These are phyloP conservation scores for Gonioctena quinquepunctata DNA, from an alignment of 1,140 invertebrate genomes.

Conservation along the genomic window DNA sequence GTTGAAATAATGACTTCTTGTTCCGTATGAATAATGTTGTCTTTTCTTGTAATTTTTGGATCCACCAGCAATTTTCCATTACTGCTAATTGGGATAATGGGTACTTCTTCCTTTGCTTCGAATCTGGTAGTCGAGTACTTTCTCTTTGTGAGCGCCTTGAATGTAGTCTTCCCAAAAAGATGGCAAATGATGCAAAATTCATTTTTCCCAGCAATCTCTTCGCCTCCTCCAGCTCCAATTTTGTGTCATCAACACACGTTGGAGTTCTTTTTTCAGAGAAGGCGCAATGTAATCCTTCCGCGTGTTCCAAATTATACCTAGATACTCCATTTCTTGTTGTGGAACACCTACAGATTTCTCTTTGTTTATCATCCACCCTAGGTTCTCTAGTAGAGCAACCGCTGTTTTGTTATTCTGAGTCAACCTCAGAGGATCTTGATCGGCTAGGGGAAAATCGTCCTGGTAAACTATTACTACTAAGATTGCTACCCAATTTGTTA, in stretches of 20 bases:
- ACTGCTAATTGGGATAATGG: not conserved
- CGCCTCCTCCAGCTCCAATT: not conserved
- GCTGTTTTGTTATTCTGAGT: not conserved
- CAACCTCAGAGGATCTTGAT: slow-evolving; percentile 2
- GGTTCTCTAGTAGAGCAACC: not conserved
- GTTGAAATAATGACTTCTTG: not conserved
- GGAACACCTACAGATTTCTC: not conserved
- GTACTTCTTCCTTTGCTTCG: not conserved
- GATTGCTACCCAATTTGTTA: slow-evolving; percentile 40
- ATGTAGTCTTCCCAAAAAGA: slow-evolving; percentile 11
- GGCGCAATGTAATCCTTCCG: not conserved
- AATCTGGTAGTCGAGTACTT: not conserved
- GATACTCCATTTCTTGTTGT: not conserved
- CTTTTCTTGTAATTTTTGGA: too few relatives aligned
- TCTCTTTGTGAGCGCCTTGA: not conserved
- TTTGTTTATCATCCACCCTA: slow-evolving; percentile 16
- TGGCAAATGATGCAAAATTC: slow-evolving; percentile 9
- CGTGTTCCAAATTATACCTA: not conserved
- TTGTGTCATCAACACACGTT: not conserved
- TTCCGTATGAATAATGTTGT: too few relatives aligned
- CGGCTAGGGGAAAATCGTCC: slow-evolving; percentile 33
- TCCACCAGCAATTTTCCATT: not conserved
- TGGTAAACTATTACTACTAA: slow-evolving; percentile 36
- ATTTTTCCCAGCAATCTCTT: not conserved
- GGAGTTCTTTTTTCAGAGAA: not conserved